Evolutionary conservation across 2,113 vertebrate species (phyloP), one percentile per base, ranked within the genome.

Genomic region (Amblyornis subalaris): DNA sequence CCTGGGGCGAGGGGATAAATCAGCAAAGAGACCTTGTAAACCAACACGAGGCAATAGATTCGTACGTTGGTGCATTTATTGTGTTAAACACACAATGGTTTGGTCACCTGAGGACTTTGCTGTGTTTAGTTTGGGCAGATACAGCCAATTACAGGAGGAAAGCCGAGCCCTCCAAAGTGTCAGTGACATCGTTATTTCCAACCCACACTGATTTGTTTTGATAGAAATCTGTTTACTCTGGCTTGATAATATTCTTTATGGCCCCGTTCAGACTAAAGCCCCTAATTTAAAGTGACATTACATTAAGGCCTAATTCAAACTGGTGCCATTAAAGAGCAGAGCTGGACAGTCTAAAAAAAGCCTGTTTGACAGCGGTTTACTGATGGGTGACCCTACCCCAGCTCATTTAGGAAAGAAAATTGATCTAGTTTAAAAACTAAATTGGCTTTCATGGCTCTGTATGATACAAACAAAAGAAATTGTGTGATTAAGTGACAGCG

Each of bases 221-320:
- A 95, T 90, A 92, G 72, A 69, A 96, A 93, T 71, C 69, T 44
- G 28, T 95, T 96, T 96, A 91, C 65, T 42, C 80, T 79, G 48
- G 73, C 87, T 65, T 7, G 19, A 57, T 83, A 88, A 58, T 77
- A 38, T 86, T 95, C 74, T 95, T 94, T 86, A 89, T 87, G 87
- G 38, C 29, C 55, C n/a, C 0, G 2, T 88, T 87, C 91, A 60
- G 76, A 58, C n/a, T 67, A 83, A 75, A 81, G 92, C 20, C 24
- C 2, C 80, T 94, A 89, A 96, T 90, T 78, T 93, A 90, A 95
- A 96, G 72, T 92, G 87, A 93, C 95, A 95, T 25, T 61, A 89
- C 79, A 61, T 91, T 89, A 84, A 83, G 75, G 54, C 90, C 85
- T 94, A 95, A 96, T 96, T 96, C 91, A 69, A 93, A 86, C 65